Base-by-base conservation (phyloP, 2,888 invertebrate species). In the Drosophila pseudotalamancana region DNA sequence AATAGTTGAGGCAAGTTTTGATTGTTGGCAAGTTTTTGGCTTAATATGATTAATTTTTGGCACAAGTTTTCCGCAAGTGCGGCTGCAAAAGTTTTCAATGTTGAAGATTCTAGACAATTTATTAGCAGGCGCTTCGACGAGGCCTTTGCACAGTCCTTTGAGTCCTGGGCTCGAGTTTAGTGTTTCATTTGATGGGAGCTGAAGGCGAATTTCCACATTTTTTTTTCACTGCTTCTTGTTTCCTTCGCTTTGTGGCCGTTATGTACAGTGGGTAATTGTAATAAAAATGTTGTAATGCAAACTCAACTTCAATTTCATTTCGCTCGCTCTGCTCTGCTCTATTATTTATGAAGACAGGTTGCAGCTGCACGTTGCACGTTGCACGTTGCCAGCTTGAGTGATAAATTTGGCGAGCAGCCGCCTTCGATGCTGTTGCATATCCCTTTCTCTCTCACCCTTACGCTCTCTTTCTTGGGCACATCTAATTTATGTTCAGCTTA, bases 401-500 rank as follows among this genome's bases (percentile, higher is more conserved):
- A 85, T 80, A 86, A 82, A 80, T 80, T 79, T 63, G 19, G 34
- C 16, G 29, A 27, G 54, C 46, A 54, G 51, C 37, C 32, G 37
- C 37, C 46, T 64, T 56, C 50, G 56, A 57, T 51, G 67, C 37
- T 71, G 53, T 59, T 43, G 40, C 45, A 64, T 40, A 14, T 46
- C 39, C 12, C 31, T 19, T 19, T 12, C 12, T 1, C 12, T 40
- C 25, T 14, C 29, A 19, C 21, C 32, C 25, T 12, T 12, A 18
- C 43, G 35, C 27, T 25, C 51, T 37, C 45, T 21, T 6, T 37
- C 43, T 25, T 56, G 66, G 60, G 62, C 59, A 64, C 34, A 43
- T 80, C 69, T 74, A 74, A 84, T 82, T 82, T 82, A 82, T 87
- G 81, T 84, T 62, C 59, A 57, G 72, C 72, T 82, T 87, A 87